phyloP scores from a whole-genome alignment of 2,888 invertebrate genomes.

The Norana najaformis region DNA sequence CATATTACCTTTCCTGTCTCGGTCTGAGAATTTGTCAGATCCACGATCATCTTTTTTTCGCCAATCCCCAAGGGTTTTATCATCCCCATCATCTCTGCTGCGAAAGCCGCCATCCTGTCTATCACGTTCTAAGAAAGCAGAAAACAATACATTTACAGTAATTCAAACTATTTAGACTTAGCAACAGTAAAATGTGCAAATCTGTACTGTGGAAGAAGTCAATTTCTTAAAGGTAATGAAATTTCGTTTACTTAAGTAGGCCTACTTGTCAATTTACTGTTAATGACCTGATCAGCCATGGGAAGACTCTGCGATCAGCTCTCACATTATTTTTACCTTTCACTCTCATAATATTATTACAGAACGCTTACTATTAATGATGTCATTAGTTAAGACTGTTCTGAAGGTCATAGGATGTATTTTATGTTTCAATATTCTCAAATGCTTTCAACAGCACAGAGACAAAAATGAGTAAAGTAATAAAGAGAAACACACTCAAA shows the following conservation, averaged over 20 bases:
- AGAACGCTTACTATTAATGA: background rate
- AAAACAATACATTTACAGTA: background rate
- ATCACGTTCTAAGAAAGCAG: background rate
- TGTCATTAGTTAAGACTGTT: background rate
- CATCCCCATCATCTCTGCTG: conserved; percentile 41
- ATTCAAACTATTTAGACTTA: background rate
- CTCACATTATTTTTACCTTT: too few species aligned
- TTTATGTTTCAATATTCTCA: background rate
- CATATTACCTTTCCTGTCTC: conserved; percentile 31
- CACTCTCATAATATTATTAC: background rate
- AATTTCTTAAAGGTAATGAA: background rate
- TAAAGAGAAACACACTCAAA: background rate
- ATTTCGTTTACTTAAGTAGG: background rate
- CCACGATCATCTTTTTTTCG: conserved; percentile 34
- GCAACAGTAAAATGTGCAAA: background rate
- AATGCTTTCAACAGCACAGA: background rate
- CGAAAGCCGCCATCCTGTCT: background rate
- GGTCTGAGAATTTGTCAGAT: background rate
- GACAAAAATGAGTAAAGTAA: background rate
- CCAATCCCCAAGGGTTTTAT: conserved; percentile 44
- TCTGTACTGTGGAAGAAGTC: background rate
- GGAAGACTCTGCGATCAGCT: background rate
- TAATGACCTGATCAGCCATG: background rate
- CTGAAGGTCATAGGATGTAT: background rate
- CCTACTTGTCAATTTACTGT: background rate